A percentile compares a stretch with the other conserved stretches of the same genome.
phyloP scores from a whole-genome alignment of 64 coral and sea anemone species.

The Montipora capricornis region DNA sequence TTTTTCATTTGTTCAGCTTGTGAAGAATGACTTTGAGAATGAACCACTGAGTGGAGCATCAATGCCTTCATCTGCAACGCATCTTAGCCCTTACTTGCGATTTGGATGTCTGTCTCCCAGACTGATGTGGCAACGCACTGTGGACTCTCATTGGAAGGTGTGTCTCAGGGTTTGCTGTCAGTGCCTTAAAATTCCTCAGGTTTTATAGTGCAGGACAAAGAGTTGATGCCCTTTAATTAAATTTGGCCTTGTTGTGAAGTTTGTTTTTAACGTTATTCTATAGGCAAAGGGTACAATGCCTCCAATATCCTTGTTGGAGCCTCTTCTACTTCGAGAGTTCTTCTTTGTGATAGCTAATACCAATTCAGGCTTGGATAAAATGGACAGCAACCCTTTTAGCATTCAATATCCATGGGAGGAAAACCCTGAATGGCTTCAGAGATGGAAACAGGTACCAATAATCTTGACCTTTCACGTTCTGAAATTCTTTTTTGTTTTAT shows the following conservation, averaged over 20 bases:
- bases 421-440: slow-evolving; percentile 26
- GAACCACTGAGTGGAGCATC: slow-evolving; percentile 11
- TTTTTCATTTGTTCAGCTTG: slow-evolving; percentile 18
- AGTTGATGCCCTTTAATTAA: too few relatives aligned
- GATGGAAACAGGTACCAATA: slow-evolving; percentile 54
- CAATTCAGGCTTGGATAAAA: slow-evolving; percentile 42
- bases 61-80: slow-evolving; percentile 13
- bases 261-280: background rate
- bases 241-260: too few relatives aligned
- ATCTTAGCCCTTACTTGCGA: slow-evolving; percentile 67
- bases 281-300: slow-evolving; percentile 24
- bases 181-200: too few relatives aligned
- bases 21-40: slow-evolving; percentile 43
- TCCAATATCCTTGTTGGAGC: background rate
- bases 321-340: slow-evolving; percentile 58
- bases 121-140: slow-evolving; percentile 31
- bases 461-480: too few relatives aligned
- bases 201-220: too few relatives aligned
- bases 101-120: slow-evolving; percentile 69
- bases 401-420: slow-evolving; percentile 48
- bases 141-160: slow-evolving; percentile 46
- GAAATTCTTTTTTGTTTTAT: too few relatives aligned
- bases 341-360: background rate
- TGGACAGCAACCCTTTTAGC: slow-evolving; percentile 37
- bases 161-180: background rate